These are phyloP conservation scores for Ceyx melanurus DNA, from an alignment of 2,113 vertebrate genomes.

Conservation along the genomic window DNA sequence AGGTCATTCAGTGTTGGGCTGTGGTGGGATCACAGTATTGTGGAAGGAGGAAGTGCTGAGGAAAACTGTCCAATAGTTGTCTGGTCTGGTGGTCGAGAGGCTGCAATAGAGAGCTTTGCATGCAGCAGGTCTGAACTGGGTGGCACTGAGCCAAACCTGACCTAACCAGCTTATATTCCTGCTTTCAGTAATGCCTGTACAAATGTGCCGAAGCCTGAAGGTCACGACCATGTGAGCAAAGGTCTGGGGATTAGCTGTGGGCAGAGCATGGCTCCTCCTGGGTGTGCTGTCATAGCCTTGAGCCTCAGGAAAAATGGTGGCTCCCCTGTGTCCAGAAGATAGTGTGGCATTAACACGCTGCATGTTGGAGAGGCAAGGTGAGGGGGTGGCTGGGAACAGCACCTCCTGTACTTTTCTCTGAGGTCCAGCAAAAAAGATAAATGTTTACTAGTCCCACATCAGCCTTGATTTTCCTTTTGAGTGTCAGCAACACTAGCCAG, in stretches of 20 bases:
- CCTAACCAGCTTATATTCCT: constrained; percentile 32
- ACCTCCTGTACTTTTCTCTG: neutral
- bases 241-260: neutral
- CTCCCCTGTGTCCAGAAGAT: neutral
- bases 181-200: neutral
- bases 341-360: accelerated
- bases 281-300: neutral
- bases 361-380: neutral
- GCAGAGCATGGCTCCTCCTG: neutral
- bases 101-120: neutral
- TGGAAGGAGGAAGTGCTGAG: neutral
- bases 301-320: accelerated
- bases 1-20: neutral
- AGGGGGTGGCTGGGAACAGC: neutral
- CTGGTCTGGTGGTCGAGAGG: neutral
- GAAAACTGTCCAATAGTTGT: neutral
- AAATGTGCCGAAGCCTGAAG: neutral
- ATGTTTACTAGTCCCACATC: neutral
- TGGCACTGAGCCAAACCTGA: constrained; percentile 29
- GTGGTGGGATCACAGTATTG: neutral
- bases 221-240: neutral
- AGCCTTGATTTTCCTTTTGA: neutral
- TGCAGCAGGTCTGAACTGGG: neutral
- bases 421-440: neutral
- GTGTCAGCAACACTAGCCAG: neutral